A percentile compares a stretch with the other conserved stretches of the same genome.
Conservation (phyloP, 2,888 invertebrate genomes). For the Lordiphosa andalusiaca region DNA sequence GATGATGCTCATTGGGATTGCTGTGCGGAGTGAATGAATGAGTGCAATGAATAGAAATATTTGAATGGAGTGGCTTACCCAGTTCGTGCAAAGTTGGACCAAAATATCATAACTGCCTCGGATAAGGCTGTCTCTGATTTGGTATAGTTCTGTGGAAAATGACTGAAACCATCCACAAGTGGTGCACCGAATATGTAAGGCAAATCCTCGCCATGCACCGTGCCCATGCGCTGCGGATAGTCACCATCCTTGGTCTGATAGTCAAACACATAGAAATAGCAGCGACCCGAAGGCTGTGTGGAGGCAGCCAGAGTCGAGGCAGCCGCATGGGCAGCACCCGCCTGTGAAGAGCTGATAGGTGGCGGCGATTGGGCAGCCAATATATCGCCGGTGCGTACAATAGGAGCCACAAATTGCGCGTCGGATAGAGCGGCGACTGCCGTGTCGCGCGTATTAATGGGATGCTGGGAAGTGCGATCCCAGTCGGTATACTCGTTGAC, state of each 20-base stretch:
- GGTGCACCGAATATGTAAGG: constrained; percentile 96
- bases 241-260: constrained; percentile 94
- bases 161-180: constrained; percentile 88
- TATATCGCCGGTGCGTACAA: constrained; percentile 91
- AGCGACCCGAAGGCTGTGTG: constrained; percentile 83
- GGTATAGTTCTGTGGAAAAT: constrained; percentile 93
- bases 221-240: constrained; percentile 95
- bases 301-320: constrained; percentile 69
- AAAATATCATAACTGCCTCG: constrained; percentile 92
- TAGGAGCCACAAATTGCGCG: constrained; percentile 95
- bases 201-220: constrained; percentile 94
- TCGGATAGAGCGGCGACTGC: constrained; percentile 95
- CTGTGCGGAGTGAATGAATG: constrained; percentile 80
- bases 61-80: constrained; percentile 85
- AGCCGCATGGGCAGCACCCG: constrained; percentile 74
- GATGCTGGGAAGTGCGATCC: constrained; percentile 94
- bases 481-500: constrained; percentile 99
- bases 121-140: constrained; percentile 91
- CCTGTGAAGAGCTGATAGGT: constrained; percentile 47
- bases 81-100: constrained; percentile 92
- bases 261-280: constrained; percentile 94
- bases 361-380: constrained; percentile 84
- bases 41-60: background rate
- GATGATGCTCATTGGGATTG: constrained; percentile 91
- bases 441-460: constrained; percentile 92